These are phyloP conservation scores for Drosophila sturtevanti DNA, from an alignment of 1,140 invertebrate species.

Conservation along the genomic window DNA sequence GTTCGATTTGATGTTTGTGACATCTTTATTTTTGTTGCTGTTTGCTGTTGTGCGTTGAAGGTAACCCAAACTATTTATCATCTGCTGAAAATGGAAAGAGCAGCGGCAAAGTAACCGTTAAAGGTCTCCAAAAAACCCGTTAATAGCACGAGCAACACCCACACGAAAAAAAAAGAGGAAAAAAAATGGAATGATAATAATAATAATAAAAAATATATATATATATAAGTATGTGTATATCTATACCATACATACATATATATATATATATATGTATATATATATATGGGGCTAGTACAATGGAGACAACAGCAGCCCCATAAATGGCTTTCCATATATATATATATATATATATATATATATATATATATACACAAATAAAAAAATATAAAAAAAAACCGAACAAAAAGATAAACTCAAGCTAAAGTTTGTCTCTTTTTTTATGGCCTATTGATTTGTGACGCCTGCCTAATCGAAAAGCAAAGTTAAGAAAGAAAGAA, in stretches of 20 bases:
- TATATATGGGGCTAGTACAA: slow-evolving; percentile 61
- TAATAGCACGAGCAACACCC: slow-evolving; percentile 77
- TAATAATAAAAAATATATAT: slow-evolving; percentile 42
- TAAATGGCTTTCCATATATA: slow-evolving; percentile 55
- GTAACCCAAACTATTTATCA: slow-evolving; percentile 5
- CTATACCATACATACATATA: slow-evolving; percentile 31
- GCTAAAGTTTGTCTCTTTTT: slow-evolving; percentile 34
- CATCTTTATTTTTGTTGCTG: neutral
- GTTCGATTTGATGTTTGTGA: neutral
- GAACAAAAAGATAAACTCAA: slow-evolving; percentile 8
- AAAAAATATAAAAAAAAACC: neutral
- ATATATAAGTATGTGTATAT: slow-evolving; percentile 29
- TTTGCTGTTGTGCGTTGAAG: neutral
- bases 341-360: neutral
- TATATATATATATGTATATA: slow-evolving; percentile 30
- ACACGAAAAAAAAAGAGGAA: slow-evolving; percentile 39
- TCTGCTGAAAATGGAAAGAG: slow-evolving; percentile 41
- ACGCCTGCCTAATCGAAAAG: slow-evolving; percentile 48
- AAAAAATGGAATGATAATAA: slow-evolving; percentile 15
- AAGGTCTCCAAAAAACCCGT: slow-evolving; percentile 72
- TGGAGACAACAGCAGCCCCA: slow-evolving; percentile 48
- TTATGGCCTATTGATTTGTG: slow-evolving; percentile 68
- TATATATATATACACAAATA: neutral
- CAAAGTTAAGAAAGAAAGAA: slow-evolving; percentile 9
- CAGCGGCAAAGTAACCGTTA: slow-evolving; percentile 65